A percentile compares a stretch with the other conserved stretches of the same genome.
These are phyloP conservation scores for Anomalospiza imberbis DNA, from an alignment of 2,797 vertebrate genomes.

Conservation along the genomic window DNA sequence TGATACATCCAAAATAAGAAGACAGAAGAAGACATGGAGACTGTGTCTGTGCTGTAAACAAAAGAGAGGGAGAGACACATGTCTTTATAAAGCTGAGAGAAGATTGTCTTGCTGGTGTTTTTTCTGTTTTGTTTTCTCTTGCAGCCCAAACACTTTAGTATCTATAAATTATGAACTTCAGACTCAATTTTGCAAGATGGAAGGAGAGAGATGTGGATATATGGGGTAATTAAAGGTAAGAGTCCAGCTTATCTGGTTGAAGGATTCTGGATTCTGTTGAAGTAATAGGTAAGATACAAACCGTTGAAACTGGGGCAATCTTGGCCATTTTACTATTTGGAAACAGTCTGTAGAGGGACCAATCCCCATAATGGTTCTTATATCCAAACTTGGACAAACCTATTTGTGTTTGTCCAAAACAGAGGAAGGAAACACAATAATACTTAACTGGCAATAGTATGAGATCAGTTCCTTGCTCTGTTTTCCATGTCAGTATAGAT, in stretches of 20 bases:
- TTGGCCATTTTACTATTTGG: neutral
- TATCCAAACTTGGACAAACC: neutral
- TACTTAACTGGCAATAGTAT: neutral
- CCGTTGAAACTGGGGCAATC: neutral
- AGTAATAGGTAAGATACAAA: neutral
- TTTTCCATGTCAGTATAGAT: neutral
- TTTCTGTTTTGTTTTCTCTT: neutral
- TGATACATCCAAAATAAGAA: neutral
- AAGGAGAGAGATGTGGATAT: neutral
- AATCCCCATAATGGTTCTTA: neutral
- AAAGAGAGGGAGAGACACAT: neutral
- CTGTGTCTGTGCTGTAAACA: neutral
- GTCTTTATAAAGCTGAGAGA: neutral
- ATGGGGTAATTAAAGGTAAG: rapidly evolving
- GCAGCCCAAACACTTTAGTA: neutral
- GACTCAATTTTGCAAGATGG: neutral
- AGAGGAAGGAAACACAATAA: neutral
- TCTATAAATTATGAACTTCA: neutral
- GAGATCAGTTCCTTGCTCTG: neutral
- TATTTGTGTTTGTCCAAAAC: neutral
- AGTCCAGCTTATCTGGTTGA: neutral
- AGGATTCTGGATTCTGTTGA: neutral
- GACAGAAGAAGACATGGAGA: neutral
- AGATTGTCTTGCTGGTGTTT: neutral
- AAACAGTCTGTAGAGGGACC: neutral